These are phyloP conservation scores for Psittacula derbiana DNA, from an alignment of 2,797 vertebrate species.

Conservation along the genomic window DNA sequence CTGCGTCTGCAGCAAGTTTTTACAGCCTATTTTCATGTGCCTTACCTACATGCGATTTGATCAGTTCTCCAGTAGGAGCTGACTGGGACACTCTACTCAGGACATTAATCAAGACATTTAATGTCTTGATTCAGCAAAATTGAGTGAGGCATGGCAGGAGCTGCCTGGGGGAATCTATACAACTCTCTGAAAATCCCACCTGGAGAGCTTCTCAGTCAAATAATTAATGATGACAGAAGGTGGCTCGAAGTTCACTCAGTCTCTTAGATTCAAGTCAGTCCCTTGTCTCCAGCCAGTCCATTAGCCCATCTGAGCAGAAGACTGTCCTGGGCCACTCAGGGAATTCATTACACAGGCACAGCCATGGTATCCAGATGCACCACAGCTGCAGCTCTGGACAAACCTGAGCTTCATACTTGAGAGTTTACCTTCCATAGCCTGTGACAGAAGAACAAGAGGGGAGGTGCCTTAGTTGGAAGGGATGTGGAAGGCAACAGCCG, in stretches of 20 bases:
- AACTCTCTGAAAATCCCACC: neutral
- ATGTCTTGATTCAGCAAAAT: neutral
- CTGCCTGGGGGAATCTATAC: neutral
- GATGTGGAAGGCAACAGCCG: neutral
- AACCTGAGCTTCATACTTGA: neutral
- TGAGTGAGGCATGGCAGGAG: neutral
- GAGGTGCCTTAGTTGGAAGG: neutral
- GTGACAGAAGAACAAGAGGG: neutral
- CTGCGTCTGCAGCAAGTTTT: neutral
- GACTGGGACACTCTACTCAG: neutral
- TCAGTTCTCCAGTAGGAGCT: neutral
- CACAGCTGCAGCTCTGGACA: rapidly evolving
- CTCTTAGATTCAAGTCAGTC: neutral
- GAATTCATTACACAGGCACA: neutral
- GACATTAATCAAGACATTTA: neutral
- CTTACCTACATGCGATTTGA: neutral
- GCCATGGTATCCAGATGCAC: neutral
- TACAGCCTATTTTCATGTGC: neutral
- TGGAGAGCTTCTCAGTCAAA: neutral
- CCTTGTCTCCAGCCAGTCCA: neutral
- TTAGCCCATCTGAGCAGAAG: neutral
- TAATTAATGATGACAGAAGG: neutral
- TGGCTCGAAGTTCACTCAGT: neutral
- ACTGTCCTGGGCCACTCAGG: neutral
- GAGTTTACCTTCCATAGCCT: neutral